These are phyloP conservation scores for Pterocles burchelli DNA, from an alignment of 2,113 vertebrate genomes.

Conservation along the genomic window DNA sequence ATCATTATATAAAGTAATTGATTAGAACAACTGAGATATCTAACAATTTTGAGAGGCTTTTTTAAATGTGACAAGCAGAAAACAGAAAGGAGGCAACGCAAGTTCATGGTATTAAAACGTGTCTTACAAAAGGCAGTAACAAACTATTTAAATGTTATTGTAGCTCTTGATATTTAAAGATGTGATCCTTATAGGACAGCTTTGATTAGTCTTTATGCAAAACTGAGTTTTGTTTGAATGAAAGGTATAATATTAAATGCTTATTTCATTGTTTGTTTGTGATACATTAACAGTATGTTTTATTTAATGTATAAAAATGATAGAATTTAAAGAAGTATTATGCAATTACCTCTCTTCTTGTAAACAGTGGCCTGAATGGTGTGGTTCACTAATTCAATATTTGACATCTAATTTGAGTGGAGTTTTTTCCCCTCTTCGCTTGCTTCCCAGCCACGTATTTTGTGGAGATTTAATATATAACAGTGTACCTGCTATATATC, in stretches of 20 bases:
- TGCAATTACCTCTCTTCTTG: background rate
- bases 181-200: background rate
- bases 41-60: background rate
- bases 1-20: background rate
- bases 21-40: background rate
- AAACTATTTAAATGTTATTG: background rate
- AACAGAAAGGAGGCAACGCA: background rate
- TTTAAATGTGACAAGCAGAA: background rate
- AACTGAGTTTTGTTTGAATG: background rate
- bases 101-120: background rate
- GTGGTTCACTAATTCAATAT: background rate
- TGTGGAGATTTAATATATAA: background rate
- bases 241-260: background rate
- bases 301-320: background rate
- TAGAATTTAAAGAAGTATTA: background rate
- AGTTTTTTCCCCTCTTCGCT: accelerated
- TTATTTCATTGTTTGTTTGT: background rate
- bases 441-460: background rate
- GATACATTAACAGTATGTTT: background rate
- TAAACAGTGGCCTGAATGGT: background rate
- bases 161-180: background rate
- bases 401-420: background rate
- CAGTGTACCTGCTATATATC: background rate
- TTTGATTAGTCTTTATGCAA: background rate
- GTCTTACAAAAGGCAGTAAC: background rate